These are phyloP conservation scores for Malurus splendens DNA, from an alignment of 2,797 vertebrate genomes.

Conservation along the genomic window DNA sequence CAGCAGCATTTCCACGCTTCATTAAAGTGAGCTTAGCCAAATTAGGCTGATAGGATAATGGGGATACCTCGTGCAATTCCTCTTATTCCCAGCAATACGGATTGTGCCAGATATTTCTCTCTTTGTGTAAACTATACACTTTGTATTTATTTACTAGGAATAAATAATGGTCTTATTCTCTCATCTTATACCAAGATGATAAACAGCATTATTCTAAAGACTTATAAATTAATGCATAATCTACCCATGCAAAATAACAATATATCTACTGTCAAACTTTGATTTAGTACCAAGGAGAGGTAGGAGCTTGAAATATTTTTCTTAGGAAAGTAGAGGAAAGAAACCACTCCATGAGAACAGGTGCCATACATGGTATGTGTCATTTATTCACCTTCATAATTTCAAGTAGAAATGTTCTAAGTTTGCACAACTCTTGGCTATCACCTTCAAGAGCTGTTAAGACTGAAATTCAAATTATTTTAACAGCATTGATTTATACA, in stretches of 20 bases:
- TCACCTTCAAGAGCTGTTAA: background rate
- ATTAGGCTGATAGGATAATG: constrained; percentile 42
- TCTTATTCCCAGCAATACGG: background rate
- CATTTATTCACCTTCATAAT: background rate
- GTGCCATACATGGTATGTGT: background rate
- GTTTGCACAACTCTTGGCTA: background rate
- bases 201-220: background rate
- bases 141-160: background rate
- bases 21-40: constrained; percentile 45
- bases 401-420: background rate
- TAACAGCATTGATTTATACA: background rate
- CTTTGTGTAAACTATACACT: background rate
- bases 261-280: background rate
- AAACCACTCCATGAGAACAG: background rate
- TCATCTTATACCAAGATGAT: background rate
- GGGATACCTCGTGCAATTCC: background rate
- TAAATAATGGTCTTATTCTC: background rate
- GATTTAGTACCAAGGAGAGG: background rate
- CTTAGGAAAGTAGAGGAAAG: background rate
- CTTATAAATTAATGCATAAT: background rate
- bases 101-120: background rate
- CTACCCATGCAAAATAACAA: background rate
- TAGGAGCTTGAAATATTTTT: background rate
- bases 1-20: background rate
- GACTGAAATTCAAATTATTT: background rate